Evolutionary conservation across 2,888 invertebrate species (phyloP), one percentile per base, ranked within the genome.

Genomic region (Hydroisotoma schaefferi): DNA sequence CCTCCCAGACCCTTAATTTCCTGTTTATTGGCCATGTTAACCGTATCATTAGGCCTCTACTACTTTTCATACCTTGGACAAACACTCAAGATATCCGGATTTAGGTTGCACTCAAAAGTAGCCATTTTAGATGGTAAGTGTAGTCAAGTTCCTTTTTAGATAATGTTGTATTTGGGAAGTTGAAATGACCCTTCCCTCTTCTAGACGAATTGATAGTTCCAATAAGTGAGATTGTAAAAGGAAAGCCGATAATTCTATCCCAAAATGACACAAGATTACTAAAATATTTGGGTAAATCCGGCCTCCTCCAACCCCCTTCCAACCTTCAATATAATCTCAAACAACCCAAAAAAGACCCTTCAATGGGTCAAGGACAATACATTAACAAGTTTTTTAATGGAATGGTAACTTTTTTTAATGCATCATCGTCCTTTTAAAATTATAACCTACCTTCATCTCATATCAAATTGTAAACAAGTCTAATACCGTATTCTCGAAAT

Each of bases 331-430:
- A 74, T 54, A 69, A 69, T 37, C 60, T 74, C 15, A 48, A 57
- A 22, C 38, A 64, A 10, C 63, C 67, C 8, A 37, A 59, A 6
- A 40, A 15, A 1, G 72, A 74, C 49, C 73, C 73, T 12, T 73
- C 73, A 3, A 70, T 68, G 61, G 74, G 74, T 6, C 74, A 74
- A 59, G 71, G 71, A 6, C 63, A 65, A 12, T 63, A 57, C 27
- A 68, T 74, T 46, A 65, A 65, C 23, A 61, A 57, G 33, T 58
- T 74, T 40, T 62, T 74, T 6, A 65, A 69, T 12, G 58, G 61
- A 46, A 70, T 63, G 68, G 74, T 73, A 38, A 43, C n/a, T 18
- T 43, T 43, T 10, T 33, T 15, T 8, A 33, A 33, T 33, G 8
- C 33, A n/a, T n/a, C n/a, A n/a, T n/a, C n/a, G n/a, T n/a, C n/a